Conservation (phyloP, 2,113 vertebrate genomes). For the Podilymbus podiceps region DNA sequence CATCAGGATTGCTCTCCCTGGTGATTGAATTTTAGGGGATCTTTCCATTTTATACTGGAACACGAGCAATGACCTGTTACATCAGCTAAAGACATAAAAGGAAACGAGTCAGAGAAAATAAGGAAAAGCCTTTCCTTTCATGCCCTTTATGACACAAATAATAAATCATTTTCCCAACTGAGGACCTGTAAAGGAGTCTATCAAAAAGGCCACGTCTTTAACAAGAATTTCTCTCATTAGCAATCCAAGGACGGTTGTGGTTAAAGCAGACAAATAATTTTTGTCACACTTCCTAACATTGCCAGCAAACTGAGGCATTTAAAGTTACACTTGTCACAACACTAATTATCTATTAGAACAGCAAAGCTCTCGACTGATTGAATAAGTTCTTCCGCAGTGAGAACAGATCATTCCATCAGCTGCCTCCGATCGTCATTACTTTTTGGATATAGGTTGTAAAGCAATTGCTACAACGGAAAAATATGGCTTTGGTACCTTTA, state of each 20-base stretch:
- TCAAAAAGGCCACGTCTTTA: not conserved
- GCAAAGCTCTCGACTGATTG: slow-evolving; percentile 30
- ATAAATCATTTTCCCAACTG: not conserved
- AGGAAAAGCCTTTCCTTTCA: not conserved
- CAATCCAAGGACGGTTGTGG: not conserved
- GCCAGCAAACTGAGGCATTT: slow-evolving; percentile 13
- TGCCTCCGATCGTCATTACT: not conserved
- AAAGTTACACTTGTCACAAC: slow-evolving; percentile 54
- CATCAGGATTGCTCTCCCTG: not conserved
- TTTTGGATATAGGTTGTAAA: not conserved
- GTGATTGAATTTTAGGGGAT: not conserved
- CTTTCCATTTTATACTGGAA: not conserved
- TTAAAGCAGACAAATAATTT: slow-evolving; percentile 42
- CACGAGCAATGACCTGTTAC: not conserved
- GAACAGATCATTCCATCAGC: slow-evolving; percentile 23
- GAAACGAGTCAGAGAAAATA: not conserved
- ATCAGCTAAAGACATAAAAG: not conserved
- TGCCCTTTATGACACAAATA: not conserved
- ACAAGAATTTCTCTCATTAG: not conserved
- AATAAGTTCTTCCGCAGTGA: not conserved
- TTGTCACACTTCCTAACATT: slow-evolving; percentile 50
- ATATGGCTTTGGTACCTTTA: not conserved
- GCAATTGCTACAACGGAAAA: not conserved
- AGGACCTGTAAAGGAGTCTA: not conserved
- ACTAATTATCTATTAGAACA: slow-evolving; percentile 42